Base-by-base conservation (phyloP, 2,797 vertebrate species). In the Odontamblyopus rebecca region DNA sequence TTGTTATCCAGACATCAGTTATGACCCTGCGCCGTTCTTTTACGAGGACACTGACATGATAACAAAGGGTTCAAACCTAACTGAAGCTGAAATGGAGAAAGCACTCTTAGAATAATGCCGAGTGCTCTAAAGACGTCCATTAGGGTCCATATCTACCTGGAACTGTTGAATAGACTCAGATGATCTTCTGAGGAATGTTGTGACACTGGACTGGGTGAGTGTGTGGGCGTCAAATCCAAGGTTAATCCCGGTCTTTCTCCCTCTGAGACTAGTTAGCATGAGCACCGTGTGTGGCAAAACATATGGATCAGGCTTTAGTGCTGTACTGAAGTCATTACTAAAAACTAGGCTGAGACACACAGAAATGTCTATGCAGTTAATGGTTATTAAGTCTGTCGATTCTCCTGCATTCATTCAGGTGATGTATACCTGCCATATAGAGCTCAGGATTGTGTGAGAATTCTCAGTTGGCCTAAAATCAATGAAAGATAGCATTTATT, bases 151-250 rank as follows among this genome's bases (percentile, higher is more conserved):
- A 73, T 83, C 64, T 76, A n/a, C 77, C 51, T 78, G 23, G 62
- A 23, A 68, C 80, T 78, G 79, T 89, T 89, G 83, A 81, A 82
- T 67, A 77, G 77, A 59, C 44, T 71, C 72, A 73, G 79, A 85
- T 90, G 89, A 90, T 84, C 83, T 91, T 89, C 91, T 74, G 78
- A 83, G 87, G 86, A 86, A 75, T 87, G 81, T 79, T 76, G 82
- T n/a, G 32, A 79, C 80, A 67, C 70, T 76, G 57, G 83, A 77
- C 83, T 82, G 73, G 83, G 67, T 70, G 77, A 82, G 79, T 85
- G 70, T 79, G 82, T 86, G 63, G 79, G 73, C 74, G 70, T 86
- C 80, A 89, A 91, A 92, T 90, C 88, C 83, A 81, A 80, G 80
- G 81, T 85, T 92, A 89, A 92, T 91, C 91, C 85, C 0, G 69